Base-by-base conservation (phyloP, 2,797 vertebrate species). In the Ctenopoma multispine region DNA sequence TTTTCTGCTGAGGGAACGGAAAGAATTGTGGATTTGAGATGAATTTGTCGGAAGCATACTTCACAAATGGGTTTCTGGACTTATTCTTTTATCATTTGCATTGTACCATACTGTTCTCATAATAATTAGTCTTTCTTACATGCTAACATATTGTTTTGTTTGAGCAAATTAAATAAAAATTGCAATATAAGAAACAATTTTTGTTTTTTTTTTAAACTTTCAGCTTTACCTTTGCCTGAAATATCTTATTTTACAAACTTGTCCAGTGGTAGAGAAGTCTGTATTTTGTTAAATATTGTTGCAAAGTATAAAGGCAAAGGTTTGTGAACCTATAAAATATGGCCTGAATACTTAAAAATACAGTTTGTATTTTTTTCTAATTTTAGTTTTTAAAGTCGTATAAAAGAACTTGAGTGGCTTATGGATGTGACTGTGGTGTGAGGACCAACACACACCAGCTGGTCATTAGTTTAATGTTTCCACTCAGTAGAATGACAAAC, bases 161-260 rank as follows among this genome's bases (percentile, higher is more conserved):
- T 97, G 96, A 97, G 95, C 92, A 93, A 96, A 96, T 96, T 89
- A 96, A 99, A 98, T 97, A 97, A 98, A 98, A 97, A 95, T 94
- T 96, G 95, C 96, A 96, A 96, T 96, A 96, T 93, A 91, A 93
- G 90, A 88, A 71, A 10, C 77, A 88, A 66, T 31, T 21, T 34
- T 72, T 69, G 79, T 12, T 55, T 77, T 73, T 80, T 71, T 50
- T 14, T 18, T 13, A 12, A 43, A 49, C 29, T 53, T 18, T 61
- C 12, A n/a, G n/a, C 11, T 18, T 8, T 7, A 43, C 41, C 9
- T 59, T 40, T 14, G 12, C 38, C 38, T 40, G 11, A 40, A 40
- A 40, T 12, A 40, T 34, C 8, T 34, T 49, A 5, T 40, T 49
- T 60, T 34, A 63, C 20, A 29, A 9, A 27, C 10, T 3, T 11